phyloP scores from a whole-genome alignment of 53 echinoderm and acorn worm genomes.

The Zoroaster sp. region DNA sequence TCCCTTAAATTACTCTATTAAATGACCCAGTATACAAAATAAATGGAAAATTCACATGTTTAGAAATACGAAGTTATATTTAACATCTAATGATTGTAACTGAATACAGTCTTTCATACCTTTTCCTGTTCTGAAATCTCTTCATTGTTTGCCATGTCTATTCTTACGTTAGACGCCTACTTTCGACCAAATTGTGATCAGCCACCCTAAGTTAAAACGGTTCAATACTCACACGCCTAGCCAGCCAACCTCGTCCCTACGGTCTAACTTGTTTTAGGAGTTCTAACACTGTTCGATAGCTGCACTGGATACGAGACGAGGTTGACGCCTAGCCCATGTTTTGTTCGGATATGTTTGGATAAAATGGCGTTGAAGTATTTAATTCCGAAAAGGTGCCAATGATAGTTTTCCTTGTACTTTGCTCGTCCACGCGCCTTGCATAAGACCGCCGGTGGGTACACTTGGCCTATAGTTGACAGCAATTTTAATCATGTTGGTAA shows the following conservation, averaged over 20 bases:
- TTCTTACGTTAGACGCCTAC: slow-evolving; percentile 6
- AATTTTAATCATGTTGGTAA: too few species aligned
- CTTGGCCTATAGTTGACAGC: too few species aligned
- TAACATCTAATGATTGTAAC: neutral
- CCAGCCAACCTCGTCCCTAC: too few species aligned
- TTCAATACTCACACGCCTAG: too few species aligned
- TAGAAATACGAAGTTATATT: neutral
- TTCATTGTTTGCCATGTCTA: slow-evolving; percentile 68
- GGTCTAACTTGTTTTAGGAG: too few species aligned
- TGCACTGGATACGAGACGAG: too few species aligned
- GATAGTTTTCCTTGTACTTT: too few species aligned
- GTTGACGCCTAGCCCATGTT: slow-evolving; percentile 29
- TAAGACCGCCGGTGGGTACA: too few species aligned
- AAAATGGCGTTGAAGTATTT: slow-evolving; percentile 15
- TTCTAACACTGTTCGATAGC: neutral
- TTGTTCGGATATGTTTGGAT: slow-evolving; percentile 35
- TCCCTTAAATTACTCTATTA: neutral
- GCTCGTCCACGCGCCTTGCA: too few species aligned
- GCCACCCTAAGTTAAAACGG: too few species aligned
- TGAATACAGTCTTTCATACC: slow-evolving; percentile 48
- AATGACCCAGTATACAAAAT: neutral
- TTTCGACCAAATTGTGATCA: neutral
- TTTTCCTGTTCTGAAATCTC: slow-evolving; percentile 82
- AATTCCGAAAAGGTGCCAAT: neutral
- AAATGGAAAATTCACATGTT: neutral